Conservation (phyloP, 2,113 vertebrate genomes). For the Albula goreensis region DNA sequence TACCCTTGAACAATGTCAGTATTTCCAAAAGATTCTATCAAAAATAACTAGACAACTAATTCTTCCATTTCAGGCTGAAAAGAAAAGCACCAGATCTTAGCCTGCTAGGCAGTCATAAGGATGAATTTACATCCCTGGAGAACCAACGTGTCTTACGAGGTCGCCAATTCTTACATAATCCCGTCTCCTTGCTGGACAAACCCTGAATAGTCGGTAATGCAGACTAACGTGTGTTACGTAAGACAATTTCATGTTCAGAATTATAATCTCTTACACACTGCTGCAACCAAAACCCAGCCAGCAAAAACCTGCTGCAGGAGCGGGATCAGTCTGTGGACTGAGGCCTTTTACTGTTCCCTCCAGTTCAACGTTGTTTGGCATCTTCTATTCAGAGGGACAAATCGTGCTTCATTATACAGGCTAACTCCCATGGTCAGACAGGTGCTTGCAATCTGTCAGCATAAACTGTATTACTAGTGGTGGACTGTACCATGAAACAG, state of each 20-base stretch:
- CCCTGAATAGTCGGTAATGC: constrained; percentile 41
- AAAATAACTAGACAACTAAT: no score
- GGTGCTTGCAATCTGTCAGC: no score
- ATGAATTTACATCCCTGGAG: constrained; percentile 32
- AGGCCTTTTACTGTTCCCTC: constrained; percentile 27
- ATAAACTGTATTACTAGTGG: no score
- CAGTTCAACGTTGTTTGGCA: not conserved
- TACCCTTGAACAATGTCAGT: no score
- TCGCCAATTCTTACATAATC: constrained; percentile 62
- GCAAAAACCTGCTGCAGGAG: constrained; percentile 33
- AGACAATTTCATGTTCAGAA: constrained; percentile 67
- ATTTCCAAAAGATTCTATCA: no score
- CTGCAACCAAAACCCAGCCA: constrained; percentile 28
- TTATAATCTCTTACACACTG: constrained; percentile 56
- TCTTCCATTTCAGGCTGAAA: no score
- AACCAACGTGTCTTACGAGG: constrained; percentile 48
- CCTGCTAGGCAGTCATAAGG: no score
- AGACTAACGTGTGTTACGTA: constrained; percentile 64
- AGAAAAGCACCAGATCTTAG: no score
- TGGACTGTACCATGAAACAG: no score
- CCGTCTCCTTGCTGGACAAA: constrained; percentile 51
- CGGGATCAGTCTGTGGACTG: constrained; percentile 54
- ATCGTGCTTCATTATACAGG: no score
- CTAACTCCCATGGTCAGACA: no score
- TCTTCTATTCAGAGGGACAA: no score